Evolutionary conservation across 2,113 vertebrate genomes (phyloP), one percentile per base, ranked within the genome.

Genomic region (Rhodinocichla rosea): DNA sequence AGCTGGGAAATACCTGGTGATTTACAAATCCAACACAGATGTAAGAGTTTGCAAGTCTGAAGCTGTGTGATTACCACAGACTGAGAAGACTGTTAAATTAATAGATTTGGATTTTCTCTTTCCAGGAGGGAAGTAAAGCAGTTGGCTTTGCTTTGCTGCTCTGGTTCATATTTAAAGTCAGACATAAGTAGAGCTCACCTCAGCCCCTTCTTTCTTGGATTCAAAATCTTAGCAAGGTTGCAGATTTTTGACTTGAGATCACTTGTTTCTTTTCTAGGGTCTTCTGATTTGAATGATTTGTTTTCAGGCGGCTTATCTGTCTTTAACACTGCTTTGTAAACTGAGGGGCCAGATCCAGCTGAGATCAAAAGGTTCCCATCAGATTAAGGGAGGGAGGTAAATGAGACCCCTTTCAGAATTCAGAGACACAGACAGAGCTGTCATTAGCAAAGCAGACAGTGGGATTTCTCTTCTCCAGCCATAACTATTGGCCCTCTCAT

Each of bases 301-400:
- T 86, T 96, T 93, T 92, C 52, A 30, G 90, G 85, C 67, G 83
- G 42, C 63, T 96, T 96, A 92, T 94, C 92, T 94, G 67, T 35
- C 94, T 89, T 93, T 81, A 94, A 55, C 55, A 13, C 44, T 74
- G 73, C 62, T 95, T 91, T 95, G 90, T 96, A 86, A 96, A 94
- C 81, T 32, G 82, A 95, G 90, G 33, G 92, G 55, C 67, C 91
- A 88, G 81, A 90, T 71, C 95, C 91, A 91, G 80, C 95, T 83
- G 97, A 93, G 96, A 97, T 97, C 97, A 97, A 96, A 97, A 86
- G 94, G 33, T 52, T 90, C 39, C 65, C 57, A 78, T 93, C 91
- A 93, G 96, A 97, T 96, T 87, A 93, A 92, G 85, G 78, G 63
- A 90, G 65, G 71, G 71, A 89, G 77, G 92, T 89, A 83, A 94